Evolutionary conservation across 2,113 vertebrate species (phyloP).

Genomic region (Sarotherodon lohbergeri): DNA sequence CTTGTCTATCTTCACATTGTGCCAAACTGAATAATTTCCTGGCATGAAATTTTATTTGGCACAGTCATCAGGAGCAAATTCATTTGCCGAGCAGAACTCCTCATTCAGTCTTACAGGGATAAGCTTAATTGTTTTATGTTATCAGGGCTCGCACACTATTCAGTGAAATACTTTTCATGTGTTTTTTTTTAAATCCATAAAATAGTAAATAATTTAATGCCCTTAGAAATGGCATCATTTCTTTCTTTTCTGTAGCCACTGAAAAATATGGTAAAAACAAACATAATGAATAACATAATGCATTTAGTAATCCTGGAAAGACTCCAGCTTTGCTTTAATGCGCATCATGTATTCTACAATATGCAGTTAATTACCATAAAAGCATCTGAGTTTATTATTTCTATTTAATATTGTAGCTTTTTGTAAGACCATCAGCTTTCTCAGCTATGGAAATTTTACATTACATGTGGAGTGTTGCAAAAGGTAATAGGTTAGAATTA

Average conservation of each 20-base stretch:
- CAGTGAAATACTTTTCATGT: not conserved
- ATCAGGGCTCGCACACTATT: not conserved
- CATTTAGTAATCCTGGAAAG: not conserved
- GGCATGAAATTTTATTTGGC: not conserved
- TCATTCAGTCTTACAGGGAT: not conserved
- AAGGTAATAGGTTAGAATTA: not conserved
- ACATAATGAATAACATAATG: not conserved
- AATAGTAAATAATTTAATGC: not conserved
- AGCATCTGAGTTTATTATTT: not conserved
- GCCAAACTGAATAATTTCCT: not conserved
- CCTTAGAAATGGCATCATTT: not conserved
- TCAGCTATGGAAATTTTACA: not conserved
- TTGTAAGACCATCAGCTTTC: not conserved
- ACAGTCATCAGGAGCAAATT: not conserved
- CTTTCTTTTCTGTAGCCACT: not conserved
- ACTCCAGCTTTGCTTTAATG: not conserved
- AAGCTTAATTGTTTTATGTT: not conserved
- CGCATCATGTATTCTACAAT: not conserved
- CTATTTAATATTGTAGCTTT: not conserved
- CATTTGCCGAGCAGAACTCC: not conserved
- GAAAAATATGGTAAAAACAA: not conserved
- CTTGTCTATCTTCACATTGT: not conserved
- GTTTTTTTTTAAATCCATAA: not conserved
- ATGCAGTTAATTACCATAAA: slow-evolving; percentile 12
- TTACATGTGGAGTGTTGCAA: not conserved